Percentiles rank a stretch among this genome's conserved stretches.
phyloP scores from a whole-genome alignment of 1,140 invertebrate genomes.

The Panulirus ornatus region DNA sequence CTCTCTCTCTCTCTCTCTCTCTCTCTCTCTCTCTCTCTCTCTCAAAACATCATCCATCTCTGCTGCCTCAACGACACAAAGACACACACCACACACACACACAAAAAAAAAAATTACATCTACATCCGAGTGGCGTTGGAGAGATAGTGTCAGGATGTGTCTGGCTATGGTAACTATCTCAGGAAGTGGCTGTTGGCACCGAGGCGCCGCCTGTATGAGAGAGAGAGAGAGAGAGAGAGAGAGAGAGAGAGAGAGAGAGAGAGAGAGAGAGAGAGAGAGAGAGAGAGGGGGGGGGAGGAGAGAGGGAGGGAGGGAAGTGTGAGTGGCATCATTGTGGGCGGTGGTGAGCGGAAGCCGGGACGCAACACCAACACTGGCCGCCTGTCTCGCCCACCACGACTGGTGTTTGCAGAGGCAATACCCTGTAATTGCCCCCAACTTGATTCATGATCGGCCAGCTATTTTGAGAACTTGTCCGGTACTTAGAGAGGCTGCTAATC shows the following conservation, averaged over 20 bases:
- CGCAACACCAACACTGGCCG: not conserved
- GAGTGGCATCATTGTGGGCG: constrained; percentile 34
- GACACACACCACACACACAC: not conserved
- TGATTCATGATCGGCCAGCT: constrained; percentile 33
- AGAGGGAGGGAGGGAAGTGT: not conserved
- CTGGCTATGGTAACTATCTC: too few relatives aligned
- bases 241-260: not conserved
- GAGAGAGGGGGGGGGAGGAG: not conserved
- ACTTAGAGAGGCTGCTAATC: not conserved
- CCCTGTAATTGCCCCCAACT: constrained; percentile 33
- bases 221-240: too few relatives aligned
- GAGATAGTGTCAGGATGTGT: too few relatives aligned
- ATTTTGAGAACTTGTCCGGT: constrained; percentile 38
- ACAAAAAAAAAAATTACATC: not conserved
- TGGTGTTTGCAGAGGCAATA: constrained; percentile 44
- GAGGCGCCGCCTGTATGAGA: not conserved
- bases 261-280: too few relatives aligned
- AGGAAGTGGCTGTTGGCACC: not conserved
- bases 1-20: not conserved
- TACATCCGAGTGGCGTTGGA: not conserved
- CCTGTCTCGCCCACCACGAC: constrained; percentile 32
- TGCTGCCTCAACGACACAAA: not conserved
- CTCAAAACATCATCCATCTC: not conserved
- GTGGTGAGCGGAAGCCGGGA: constrained; percentile 27
- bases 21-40: too few relatives aligned